Conservation (phyloP, 2,113 vertebrate genomes). For the Procavia capensis region DNA sequence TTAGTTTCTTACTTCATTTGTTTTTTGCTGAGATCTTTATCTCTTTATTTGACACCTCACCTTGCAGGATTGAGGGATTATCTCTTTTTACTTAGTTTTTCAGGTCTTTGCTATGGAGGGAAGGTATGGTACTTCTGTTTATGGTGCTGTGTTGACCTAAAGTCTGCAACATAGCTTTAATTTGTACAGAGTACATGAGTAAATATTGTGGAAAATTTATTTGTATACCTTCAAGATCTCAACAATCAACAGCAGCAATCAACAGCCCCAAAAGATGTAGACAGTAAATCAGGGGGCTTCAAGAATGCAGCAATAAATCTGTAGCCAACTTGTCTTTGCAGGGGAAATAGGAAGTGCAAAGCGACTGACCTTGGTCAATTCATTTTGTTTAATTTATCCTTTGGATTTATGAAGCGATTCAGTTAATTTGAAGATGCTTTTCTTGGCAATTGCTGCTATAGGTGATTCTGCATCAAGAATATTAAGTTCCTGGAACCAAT, state of each 20-base stretch:
- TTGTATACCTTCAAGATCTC: background rate
- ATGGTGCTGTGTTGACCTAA: too few species aligned
- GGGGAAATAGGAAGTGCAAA: slow-evolving; percentile 47
- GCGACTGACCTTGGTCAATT: slow-evolving; percentile 43
- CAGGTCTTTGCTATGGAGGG: too few species aligned
- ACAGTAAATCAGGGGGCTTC: slow-evolving; percentile 52
- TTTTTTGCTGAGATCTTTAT: too few species aligned
- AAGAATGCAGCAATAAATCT: slow-evolving; percentile 65
- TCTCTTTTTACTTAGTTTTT: too few species aligned
- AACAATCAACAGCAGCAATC: slow-evolving; percentile 34
- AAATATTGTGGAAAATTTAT: slow-evolving; percentile 40
- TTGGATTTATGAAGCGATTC: slow-evolving; percentile 53
- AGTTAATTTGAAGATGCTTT: slow-evolving; percentile 68
- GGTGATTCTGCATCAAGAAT: background rate
- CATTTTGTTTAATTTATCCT: slow-evolving; percentile 72
- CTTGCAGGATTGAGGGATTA: too few species aligned
- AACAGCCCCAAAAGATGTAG: slow-evolving; percentile 41
- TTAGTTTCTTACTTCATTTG: too few species aligned
- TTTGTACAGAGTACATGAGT: slow-evolving; percentile 51
- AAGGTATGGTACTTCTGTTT: too few species aligned
- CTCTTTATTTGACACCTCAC: too few species aligned
- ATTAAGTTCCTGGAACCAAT: slow-evolving; percentile 53
- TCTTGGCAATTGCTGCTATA: background rate
- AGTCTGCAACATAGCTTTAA: too few species aligned
- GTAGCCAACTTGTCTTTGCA: background rate